These are phyloP conservation scores for Bacillus rossius DNA, from an alignment of 1,140 invertebrate genomes.

Conservation along the genomic window DNA sequence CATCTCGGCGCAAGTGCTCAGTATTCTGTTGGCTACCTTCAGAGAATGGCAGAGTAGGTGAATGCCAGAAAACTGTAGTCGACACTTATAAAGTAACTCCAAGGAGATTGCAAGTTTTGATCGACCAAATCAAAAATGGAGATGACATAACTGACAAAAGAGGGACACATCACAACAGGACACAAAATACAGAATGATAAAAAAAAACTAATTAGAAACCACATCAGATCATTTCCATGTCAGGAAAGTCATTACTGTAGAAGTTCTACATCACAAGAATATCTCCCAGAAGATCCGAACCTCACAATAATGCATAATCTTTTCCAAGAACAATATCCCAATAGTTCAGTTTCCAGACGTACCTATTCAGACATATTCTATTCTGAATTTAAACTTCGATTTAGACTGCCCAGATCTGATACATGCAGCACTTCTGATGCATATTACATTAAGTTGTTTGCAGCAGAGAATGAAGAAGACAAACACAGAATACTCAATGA, in stretches of 20 bases:
- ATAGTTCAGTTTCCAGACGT: conserved; percentile 7
- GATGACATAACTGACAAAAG: conserved; percentile 2
- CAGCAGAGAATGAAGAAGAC: background rate
- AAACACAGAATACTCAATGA: background rate
- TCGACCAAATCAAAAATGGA: no score
- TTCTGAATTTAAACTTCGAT: conserved; percentile 12
- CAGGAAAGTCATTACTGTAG: conserved; percentile 5
- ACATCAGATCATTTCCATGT: conserved; percentile 9
- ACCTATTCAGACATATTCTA: conserved; percentile 9
- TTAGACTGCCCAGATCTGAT: conserved; percentile 5
- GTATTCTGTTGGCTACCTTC: no score
- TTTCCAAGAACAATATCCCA: conserved; percentile 10
- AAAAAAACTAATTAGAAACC: background rate
- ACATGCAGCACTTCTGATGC: conserved; percentile 9
- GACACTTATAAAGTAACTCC: conserved; percentile 8
- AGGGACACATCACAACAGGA: conserved; percentile 13
- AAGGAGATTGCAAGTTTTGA: conserved; percentile 8
- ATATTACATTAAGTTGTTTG: background rate
- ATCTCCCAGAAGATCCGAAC: background rate
- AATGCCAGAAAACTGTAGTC: background rate
- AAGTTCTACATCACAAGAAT: conserved; percentile 2
- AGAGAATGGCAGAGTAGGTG: background rate
- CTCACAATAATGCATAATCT: conserved; percentile 3
- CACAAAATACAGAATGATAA: conserved; percentile 5
- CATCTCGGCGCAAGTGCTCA: no score